Percentiles rank a stretch among this genome's conserved stretches.
phyloP scores from a whole-genome alignment of 2,888 invertebrate species.

The Galeruca laticollis region DNA sequence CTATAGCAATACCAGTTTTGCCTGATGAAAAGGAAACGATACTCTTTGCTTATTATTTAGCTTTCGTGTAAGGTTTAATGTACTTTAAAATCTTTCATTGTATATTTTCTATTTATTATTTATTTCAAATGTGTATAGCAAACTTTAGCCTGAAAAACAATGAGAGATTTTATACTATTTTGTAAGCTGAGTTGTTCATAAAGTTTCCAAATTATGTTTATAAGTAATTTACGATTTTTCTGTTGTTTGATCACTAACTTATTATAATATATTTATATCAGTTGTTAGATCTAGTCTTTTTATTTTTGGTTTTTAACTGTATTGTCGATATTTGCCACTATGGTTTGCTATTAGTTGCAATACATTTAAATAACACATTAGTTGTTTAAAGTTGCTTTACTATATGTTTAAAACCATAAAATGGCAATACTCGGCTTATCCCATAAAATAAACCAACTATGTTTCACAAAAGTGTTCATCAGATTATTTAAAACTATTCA shows the following conservation, averaged over 20 bases:
- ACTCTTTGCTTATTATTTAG: slow-evolving; percentile 59
- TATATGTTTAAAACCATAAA: too few species aligned
- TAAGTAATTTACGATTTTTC: background rate
- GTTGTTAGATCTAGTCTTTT: background rate
- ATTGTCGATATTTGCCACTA: background rate
- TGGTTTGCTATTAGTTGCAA: background rate
- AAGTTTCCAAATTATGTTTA: background rate
- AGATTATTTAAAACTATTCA: too few species aligned
- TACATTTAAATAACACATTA: too few species aligned
- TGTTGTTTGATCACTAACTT: background rate
- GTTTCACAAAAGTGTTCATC: too few species aligned
- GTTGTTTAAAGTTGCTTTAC: too few species aligned
- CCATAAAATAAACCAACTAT: too few species aligned
- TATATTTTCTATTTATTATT: slow-evolving; percentile 11
- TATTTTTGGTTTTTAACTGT: background rate
- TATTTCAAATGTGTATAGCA: background rate
- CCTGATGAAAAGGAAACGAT: slow-evolving; percentile 61
- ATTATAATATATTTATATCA: background rate
- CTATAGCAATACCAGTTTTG: slow-evolving; percentile 65
- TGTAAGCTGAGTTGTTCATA: slow-evolving; percentile 12
- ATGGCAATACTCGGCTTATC: too few species aligned
- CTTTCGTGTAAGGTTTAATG: slow-evolving; percentile 44
- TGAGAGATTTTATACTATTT: slow-evolving; percentile 9
- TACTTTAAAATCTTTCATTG: slow-evolving; percentile 32
- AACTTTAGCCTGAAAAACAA: background rate